These are phyloP conservation scores for Didymodactylos carnosus DNA, from an alignment of 2,888 invertebrate species.

Conservation along the genomic window DNA sequence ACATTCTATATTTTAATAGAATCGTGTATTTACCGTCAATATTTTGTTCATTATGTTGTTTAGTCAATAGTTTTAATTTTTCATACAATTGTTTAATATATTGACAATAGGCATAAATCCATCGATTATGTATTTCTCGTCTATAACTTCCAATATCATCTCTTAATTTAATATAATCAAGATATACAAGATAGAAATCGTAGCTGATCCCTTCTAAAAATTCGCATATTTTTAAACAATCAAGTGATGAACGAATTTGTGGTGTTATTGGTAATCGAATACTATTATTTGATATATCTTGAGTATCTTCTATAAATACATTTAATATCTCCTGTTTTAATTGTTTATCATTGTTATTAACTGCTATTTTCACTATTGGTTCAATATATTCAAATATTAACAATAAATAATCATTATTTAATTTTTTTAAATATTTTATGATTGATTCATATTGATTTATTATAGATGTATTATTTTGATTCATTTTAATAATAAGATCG, in stretches of 20 bases:
- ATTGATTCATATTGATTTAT: neutral
- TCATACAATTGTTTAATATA: neutral
- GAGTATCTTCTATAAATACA: neutral
- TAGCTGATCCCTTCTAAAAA: neutral
- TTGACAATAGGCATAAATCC: neutral
- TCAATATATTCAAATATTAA: neutral
- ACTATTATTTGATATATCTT: neutral
- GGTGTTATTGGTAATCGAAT: too few species aligned
- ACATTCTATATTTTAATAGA: too few species aligned
- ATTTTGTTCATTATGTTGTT: neutral
- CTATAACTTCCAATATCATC: neutral
- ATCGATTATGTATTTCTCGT: neutral
- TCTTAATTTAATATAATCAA: neutral
- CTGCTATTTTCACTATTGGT: neutral
- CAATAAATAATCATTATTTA: neutral
- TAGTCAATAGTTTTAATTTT: neutral
- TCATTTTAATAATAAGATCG: neutral
- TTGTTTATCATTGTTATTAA: neutral
- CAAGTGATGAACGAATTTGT: neutral
- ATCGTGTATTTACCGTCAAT: too few species aligned
- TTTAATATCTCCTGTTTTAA: neutral
- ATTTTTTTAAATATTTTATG: neutral
- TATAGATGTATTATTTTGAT: too few species aligned
- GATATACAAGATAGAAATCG: neutral
- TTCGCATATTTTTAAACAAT: neutral